phyloP scores from a whole-genome alignment of 2,888 invertebrate genomes.

The Drosophila mulleri region DNA sequence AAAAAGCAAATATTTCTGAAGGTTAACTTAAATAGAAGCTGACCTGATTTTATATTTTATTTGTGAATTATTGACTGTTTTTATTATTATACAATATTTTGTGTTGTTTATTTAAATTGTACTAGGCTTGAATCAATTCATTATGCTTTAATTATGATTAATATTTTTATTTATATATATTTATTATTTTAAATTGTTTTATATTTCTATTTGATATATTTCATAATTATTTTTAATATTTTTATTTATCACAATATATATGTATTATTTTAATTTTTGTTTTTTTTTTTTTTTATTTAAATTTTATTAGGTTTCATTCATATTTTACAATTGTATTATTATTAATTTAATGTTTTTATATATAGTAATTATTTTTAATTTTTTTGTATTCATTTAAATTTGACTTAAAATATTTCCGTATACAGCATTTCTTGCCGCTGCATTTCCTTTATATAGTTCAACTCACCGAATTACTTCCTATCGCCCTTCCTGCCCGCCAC shows the following conservation, averaged over 20 bases:
- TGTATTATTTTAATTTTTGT: no score
- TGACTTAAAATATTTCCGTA: background rate
- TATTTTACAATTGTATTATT: no score
- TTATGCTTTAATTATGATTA: background rate
- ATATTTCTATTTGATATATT: no score
- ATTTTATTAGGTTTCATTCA: no score
- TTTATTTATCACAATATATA: no score
- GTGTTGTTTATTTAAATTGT: background rate
- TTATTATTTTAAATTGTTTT: no score
- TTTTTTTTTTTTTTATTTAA: no score
- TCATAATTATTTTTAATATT: no score
- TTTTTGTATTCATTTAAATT: background rate
- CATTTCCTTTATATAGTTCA: background rate
- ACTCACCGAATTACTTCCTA: conserved; percentile 1
- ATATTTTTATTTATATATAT: background rate
- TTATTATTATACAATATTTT: background rate
- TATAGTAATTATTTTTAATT: no score
- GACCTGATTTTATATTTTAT: background rate
- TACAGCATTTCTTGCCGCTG: background rate
- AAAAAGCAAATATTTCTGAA: background rate
- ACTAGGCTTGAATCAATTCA: background rate
- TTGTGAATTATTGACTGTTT: background rate
- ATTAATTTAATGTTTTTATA: no score
- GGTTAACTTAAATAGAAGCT: background rate
- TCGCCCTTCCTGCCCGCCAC: background rate